Evolutionary conservation across 2,797 vertebrate species (phyloP), one percentile per base, ranked within the genome.

Genomic region (Spondyliosoma cantharus): DNA sequence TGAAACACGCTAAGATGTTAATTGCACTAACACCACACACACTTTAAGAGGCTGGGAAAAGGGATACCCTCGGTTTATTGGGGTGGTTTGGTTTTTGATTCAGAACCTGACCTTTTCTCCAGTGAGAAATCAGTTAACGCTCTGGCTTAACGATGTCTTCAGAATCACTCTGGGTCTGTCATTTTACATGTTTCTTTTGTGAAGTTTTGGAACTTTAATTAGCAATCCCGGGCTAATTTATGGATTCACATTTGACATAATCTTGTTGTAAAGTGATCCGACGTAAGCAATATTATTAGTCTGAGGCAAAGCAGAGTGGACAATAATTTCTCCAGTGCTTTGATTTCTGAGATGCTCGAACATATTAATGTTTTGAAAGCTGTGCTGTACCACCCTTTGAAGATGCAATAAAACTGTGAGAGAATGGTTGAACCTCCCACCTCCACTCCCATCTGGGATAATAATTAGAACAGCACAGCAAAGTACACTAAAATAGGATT

Each of bases 1-100:
- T 90, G 80, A 79, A 86, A 91, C 89, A 89, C 71, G 87, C 93
- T 88, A 88, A 73, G 73, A 91, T 86, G 86, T 87, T 91, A 93
- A 92, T 92, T 91, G 90, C 73, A 74, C 87, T 49, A 81, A 72
- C 87, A 74, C 71, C 78, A 71, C 75, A 79, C 81, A 76, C 81
- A 75, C 81, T 82, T 80, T 82, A 52, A 68, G 37, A 75, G 78
- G 82, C 85, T 89, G 85, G 90, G 89, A 87, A 91, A 91, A 74
- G 80, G 80, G 89, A 90, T 90, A 85, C 74, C 64, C 76, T 74
- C 2, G 72, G 73, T 91, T 93, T 93, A 91, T 92, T 90, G 85
- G 71, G 81, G 79, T 82, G 79, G 81, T 85, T 82, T 88, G 88
- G 80, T 76, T 91, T 81, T 82, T 63, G 82, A 90, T 90, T 85